phyloP scores from a whole-genome alignment of 1,140 invertebrate species.

The Trichogramma pretiosum region DNA sequence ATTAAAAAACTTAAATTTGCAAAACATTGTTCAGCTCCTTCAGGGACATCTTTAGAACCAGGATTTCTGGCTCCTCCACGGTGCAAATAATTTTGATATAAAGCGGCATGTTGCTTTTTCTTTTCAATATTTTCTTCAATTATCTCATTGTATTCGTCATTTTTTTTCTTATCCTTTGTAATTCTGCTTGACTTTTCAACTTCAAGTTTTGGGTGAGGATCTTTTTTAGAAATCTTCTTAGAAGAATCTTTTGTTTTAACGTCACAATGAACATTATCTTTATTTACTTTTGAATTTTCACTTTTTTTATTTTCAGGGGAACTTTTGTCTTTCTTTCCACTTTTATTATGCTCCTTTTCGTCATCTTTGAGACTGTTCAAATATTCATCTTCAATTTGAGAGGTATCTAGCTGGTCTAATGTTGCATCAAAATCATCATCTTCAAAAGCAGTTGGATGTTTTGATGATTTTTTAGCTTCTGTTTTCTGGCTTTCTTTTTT shows the following conservation, averaged over 20 bases:
- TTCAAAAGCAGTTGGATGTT: conserved; percentile 47
- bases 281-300: conserved; percentile 7
- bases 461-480: conserved; percentile 2
- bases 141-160: conserved; percentile 29
- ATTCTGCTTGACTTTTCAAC: conserved; percentile 23
- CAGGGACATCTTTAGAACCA: conserved; percentile 73
- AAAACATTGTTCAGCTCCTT: conserved; percentile 68
- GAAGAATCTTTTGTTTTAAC: conserved; percentile 4
- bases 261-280: not conserved
- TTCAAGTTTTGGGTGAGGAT: conserved; percentile 2
- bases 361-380: conserved; percentile 14
- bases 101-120: conserved; percentile 50
- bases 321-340: not conserved
- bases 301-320: conserved; percentile 10
- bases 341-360: not conserved
- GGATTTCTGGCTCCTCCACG: conserved; percentile 67
- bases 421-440: conserved; percentile 63
- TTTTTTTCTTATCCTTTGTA: conserved; percentile 26
- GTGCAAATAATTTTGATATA: conserved; percentile 65
- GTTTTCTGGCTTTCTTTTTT: conserved; percentile 19
- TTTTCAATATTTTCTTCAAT: conserved; percentile 58
- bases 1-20: conserved; percentile 71
- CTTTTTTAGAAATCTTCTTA: conserved; percentile 1
- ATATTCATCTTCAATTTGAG: conserved; percentile 21
- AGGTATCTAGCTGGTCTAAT: conserved; percentile 52